Conservation (phyloP, 2,888 invertebrate species). For the Agelastica alni region DNA sequence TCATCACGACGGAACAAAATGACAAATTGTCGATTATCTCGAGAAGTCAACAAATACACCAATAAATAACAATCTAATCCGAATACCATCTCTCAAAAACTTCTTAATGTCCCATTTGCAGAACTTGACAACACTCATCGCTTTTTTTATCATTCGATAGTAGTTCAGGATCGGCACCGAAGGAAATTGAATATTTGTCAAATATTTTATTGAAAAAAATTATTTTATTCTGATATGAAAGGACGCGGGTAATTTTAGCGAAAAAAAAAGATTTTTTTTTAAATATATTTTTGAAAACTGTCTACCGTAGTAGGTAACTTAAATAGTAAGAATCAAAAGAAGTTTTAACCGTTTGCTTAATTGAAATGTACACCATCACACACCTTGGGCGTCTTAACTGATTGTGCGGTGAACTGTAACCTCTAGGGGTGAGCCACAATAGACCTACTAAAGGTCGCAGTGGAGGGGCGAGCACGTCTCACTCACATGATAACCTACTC, state of each 20-base stretch:
- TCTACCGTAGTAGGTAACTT: no score
- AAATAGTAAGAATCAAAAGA: no score
- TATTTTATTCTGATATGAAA: neutral
- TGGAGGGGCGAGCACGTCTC: no score
- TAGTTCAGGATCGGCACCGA: neutral
- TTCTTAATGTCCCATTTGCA: conserved; percentile 18
- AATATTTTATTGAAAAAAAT: neutral
- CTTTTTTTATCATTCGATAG: conserved; percentile 7
- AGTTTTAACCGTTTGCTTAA: no score
- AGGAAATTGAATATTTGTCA: no score
- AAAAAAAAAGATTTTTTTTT: neutral
- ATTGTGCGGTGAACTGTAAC: no score
- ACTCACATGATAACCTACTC: no score
- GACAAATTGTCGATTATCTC: conserved; percentile 8
- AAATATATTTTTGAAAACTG: no score
- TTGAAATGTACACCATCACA: no score
- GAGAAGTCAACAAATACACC: conserved; percentile 14
- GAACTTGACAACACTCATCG: conserved; percentile 14
- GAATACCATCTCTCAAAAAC: conserved; percentile 14
- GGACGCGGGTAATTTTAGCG: neutral
- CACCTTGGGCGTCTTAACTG: no score
- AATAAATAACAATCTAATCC: conserved; percentile 15
- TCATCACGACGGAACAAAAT: conserved; percentile 3
- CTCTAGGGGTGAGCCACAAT: no score
- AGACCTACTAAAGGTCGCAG: no score